Evolutionary conservation across 2,888 invertebrate species (phyloP).

Genomic region (Acrobasis consociella): DNA sequence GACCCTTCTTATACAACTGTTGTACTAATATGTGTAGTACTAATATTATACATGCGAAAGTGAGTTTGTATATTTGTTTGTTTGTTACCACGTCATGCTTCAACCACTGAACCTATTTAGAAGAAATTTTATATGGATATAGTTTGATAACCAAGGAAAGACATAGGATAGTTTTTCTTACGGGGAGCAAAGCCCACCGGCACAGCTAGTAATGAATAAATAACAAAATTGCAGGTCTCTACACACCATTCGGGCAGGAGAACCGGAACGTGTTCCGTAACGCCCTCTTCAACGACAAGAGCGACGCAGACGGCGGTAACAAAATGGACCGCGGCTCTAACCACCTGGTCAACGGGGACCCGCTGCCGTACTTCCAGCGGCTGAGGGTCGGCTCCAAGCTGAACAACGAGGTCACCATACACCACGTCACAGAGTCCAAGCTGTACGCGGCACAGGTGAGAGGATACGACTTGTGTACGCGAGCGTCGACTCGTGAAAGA

Average conservation of each 20-base stretch:
- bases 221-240: slow-evolving; percentile 37
- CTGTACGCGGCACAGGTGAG: slow-evolving; percentile 72
- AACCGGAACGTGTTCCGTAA: slow-evolving; percentile 68
- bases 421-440: slow-evolving; percentile 74
- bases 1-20: too few species aligned
- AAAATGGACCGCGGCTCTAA: slow-evolving; percentile 43
- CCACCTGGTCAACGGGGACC: slow-evolving; percentile 60
- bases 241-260: slow-evolving; percentile 72
- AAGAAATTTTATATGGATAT: too few species aligned
- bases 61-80: too few species aligned
- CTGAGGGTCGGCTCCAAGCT: slow-evolving; percentile 69
- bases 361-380: slow-evolving; percentile 72
- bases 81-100: too few species aligned
- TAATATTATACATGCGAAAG: too few species aligned
- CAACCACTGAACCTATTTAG: too few species aligned
- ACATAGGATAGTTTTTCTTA: too few species aligned
- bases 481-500: too few species aligned
- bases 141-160: too few species aligned
- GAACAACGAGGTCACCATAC: slow-evolving; percentile 74
- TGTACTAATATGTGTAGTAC: too few species aligned
- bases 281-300: slow-evolving; percentile 66
- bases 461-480: slow-evolving; percentile 20
- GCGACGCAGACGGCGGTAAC: slow-evolving; percentile 38
- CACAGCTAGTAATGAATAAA: too few species aligned
- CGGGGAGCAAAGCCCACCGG: too few species aligned